These are phyloP conservation scores for Boloria selene DNA, from an alignment of 2,888 invertebrate species.

Conservation along the genomic window DNA sequence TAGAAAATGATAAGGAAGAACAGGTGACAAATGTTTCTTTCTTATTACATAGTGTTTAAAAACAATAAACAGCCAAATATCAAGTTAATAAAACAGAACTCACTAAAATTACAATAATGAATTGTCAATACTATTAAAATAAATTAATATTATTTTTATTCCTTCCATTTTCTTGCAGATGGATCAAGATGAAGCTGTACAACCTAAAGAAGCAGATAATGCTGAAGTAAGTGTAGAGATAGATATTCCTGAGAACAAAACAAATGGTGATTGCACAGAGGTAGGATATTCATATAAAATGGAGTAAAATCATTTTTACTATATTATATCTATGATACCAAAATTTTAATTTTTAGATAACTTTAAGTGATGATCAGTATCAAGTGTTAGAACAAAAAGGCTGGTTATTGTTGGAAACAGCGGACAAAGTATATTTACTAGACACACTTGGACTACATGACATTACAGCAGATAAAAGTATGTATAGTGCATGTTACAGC, in stretches of 20 bases:
- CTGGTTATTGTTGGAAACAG: constrained; percentile 69
- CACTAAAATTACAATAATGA: too few species aligned
- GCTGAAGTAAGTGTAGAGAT: constrained; percentile 41
- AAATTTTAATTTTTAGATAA: constrained; percentile 54
- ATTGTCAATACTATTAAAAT: background rate
- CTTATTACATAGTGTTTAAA: background rate
- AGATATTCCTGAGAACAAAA: constrained; percentile 43
- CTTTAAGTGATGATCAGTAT: constrained; percentile 69
- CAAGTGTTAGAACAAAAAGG: constrained; percentile 67
- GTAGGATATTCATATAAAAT: constrained; percentile 42
- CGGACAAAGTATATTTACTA: constrained; percentile 65
- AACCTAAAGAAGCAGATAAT: constrained; percentile 42
- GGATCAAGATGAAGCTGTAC: constrained; percentile 46
- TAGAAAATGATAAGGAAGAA: constrained; percentile 47
- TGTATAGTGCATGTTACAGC: constrained; percentile 35
- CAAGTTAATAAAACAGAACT: background rate
- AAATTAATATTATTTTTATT: background rate
- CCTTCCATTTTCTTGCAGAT: constrained; percentile 45
- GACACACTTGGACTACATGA: constrained; percentile 70
- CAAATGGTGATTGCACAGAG: constrained; percentile 59
- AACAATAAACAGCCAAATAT: too few species aligned
- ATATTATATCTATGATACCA: too few species aligned
- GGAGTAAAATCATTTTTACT: background rate
- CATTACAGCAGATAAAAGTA: constrained; percentile 66
- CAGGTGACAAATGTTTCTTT: constrained; percentile 47